Percentiles rank a stretch among this genome's conserved stretches.
These are phyloP conservation scores for Sarotherodon lohbergeri DNA, from an alignment of 2,113 vertebrate genomes.

Conservation along the genomic window DNA sequence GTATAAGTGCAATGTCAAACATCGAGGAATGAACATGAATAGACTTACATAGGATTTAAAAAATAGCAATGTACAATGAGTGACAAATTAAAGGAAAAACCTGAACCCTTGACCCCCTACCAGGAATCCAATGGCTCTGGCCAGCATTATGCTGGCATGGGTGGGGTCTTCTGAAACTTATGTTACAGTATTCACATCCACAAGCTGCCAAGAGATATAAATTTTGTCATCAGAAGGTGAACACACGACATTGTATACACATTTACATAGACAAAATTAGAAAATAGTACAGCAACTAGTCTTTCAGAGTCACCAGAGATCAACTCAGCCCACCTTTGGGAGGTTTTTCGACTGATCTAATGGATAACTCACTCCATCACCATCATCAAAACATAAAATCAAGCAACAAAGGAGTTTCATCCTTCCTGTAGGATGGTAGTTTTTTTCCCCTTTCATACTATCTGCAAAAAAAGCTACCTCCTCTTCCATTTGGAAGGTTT, in stretches of 20 bases:
- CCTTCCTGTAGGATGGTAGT: not conserved
- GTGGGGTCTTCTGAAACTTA: not conserved
- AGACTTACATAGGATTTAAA: not conserved
- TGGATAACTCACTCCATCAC: not conserved
- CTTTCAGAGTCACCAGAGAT: not conserved
- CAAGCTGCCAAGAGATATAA: not conserved
- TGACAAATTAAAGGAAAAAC: not conserved
- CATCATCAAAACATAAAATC: not conserved
- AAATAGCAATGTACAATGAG: not conserved
- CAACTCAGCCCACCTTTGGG: not conserved
- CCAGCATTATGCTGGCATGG: not conserved
- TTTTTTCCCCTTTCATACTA: not conserved
- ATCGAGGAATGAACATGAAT: not conserved
- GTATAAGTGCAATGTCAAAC: not conserved
- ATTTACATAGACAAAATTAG: not conserved
- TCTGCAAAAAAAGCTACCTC: not conserved
- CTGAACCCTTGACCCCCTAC: not conserved
- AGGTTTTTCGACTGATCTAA: no score
- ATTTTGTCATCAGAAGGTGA: not conserved
- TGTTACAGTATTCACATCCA: not conserved
- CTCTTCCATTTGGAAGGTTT: not conserved
- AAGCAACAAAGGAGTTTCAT: not conserved
- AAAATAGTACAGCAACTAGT: not conserved
- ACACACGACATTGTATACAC: not conserved
- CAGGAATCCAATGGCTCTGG: not conserved